These are phyloP conservation scores for Nebria salina DNA, from an alignment of 2,888 invertebrate genomes.

Conservation along the genomic window DNA sequence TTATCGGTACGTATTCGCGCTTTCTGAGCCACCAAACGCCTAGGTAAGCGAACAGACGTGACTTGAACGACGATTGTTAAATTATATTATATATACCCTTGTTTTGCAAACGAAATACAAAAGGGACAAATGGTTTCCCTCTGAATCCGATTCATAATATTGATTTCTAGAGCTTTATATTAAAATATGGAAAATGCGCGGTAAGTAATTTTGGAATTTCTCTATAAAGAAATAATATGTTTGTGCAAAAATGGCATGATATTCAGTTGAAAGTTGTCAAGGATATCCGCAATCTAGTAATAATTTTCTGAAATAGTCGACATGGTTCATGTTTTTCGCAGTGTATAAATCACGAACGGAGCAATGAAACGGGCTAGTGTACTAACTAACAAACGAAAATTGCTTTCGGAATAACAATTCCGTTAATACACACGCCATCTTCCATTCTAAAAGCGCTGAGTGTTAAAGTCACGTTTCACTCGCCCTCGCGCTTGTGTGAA, in stretches of 20 bases:
- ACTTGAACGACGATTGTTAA: constrained; percentile 37
- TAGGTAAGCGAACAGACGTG: constrained; percentile 18
- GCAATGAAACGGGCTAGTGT: background rate
- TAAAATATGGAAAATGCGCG: too few species aligned
- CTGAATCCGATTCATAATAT: too few species aligned
- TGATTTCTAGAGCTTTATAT: too few species aligned
- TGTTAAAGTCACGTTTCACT: constrained; percentile 34
- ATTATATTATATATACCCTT: constrained; percentile 35
- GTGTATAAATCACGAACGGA: background rate
- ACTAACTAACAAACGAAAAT: constrained; percentile 19
- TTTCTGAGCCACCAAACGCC: too few species aligned
- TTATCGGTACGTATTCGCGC: constrained; percentile 32
- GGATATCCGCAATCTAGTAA: background rate
- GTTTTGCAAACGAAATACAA: constrained; percentile 18
- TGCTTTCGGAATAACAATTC: constrained; percentile 42
- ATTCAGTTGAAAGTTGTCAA: background rate
- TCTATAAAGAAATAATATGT: too few species aligned
- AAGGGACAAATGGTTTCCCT: background rate
- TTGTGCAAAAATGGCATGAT: background rate
- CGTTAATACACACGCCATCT: constrained; percentile 26
- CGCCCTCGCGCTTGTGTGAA: constrained; percentile 24
- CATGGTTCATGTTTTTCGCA: background rate
- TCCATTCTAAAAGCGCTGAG: background rate
- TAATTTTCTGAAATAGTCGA: background rate
- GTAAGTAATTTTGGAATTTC: too few species aligned